Evolutionary conservation across 2,113 vertebrate genomes (phyloP), one percentile per base, ranked within the genome.

Genomic region (Gymnocephalus cernua): DNA sequence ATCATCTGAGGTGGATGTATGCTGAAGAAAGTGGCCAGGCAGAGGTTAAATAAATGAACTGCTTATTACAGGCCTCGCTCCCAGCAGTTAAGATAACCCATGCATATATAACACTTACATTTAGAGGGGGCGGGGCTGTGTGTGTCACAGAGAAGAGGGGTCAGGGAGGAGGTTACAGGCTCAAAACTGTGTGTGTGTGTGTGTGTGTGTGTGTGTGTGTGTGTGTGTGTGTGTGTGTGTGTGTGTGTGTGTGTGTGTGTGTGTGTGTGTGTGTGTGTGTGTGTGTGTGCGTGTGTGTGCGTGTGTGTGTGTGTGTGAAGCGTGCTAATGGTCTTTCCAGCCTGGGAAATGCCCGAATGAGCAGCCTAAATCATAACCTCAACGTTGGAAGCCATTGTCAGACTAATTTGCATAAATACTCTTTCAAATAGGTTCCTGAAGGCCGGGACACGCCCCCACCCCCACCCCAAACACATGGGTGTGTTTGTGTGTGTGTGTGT

Each of bases 381-480:
- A 93, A 91, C 90, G 93, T 93, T 90, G 78, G 88, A 96, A 96
- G 95, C 95, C 95, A 96, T 97, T 97, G 97, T 88, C 86, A 85
- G 76, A 76, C 94, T 97, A 94, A 97, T 97, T 96, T 96, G 91
- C 95, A 96, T 95, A 95, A 95, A 94, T 90, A 92, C 88, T 92
- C 87, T 92, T 88, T 93, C 91, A 92, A 93, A 94, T 92, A 90
- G 93, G 89, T 77, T 91, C 85, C 63, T 76, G 73, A 84, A 87
- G 78, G 72, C 79, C 58, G 12, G 74, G 66, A 63, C 79, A 86
- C 65, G 51, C 85, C 82, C 66, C 80, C 78, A 63, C 58, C 68
- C 77, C 71, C 77, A 67, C 71, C 41, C 58, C 63, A 80, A 79
- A 76, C 73, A 77, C 25, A 8, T 5, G 3, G 10, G 11, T 45